Base-by-base conservation (phyloP, 2,888 invertebrate species). In the Endotricha flammealis region DNA sequence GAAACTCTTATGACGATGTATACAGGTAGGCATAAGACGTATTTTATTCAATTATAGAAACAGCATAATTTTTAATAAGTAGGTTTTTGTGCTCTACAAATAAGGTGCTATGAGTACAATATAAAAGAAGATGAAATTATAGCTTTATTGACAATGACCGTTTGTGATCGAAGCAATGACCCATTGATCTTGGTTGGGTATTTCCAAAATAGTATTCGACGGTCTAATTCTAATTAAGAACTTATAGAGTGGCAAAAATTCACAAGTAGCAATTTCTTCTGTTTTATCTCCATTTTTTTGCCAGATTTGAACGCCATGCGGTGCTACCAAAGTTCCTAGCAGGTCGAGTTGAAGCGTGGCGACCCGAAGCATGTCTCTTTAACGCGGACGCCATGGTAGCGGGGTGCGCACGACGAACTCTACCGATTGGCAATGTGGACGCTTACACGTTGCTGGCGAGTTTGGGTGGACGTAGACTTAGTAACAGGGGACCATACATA, bases 291-390 rank as follows among this genome's bases (percentile, higher is more conserved):
- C n/a, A 20, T 20, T 20, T 20, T 2, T 8, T 20, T n/a, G n/a
- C n/a, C n/a, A 24, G 96, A 63, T 96, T 96, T 68, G 98, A 99
- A 74, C 90, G 97, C 14, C 99, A 99, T 75, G 93, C 97, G 29
- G 93, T 99, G 2, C 93, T 99, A 57, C 98, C 99, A 0, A 97
- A 98, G 76, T 89, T 98, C 42, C 88, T 99, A 39, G 91, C 94
- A 28, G 91, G 92, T 52, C 93, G 95, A 47, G 92, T 97, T 0
- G 95, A 96, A 57, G 98, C 98, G 57, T 99, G 97, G 85, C 91
- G 92, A 14, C 68, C 91, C 4, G 90, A 91, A 27, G 94, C 94
- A 64, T 97, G 97, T 35, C 93, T 97, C 88, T 99, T 95, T 85
- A 99, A 99, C 86, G 90, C 95, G 9, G 98, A 99, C 76, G 88